A percentile compares a stretch with the other conserved stretches of the same genome.
phyloP scores from a whole-genome alignment of 1,140 invertebrate species.

The Heliconius hermathena region DNA sequence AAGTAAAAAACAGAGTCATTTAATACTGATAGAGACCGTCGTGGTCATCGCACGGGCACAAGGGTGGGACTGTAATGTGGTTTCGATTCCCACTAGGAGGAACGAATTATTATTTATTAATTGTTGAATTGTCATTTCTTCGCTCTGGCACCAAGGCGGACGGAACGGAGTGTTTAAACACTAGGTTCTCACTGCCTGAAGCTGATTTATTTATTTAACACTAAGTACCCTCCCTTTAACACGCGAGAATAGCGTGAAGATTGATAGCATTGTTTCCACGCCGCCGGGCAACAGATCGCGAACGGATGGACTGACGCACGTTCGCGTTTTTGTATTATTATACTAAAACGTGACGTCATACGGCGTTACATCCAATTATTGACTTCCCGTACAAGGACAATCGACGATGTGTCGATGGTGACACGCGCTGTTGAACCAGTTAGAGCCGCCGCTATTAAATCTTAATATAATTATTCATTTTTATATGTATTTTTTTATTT shows the following conservation, averaged over 20 bases:
- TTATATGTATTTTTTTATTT: not conserved
- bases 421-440: not conserved
- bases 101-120: too few species aligned
- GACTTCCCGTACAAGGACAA: constrained; percentile 11
- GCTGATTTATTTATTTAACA: not conserved
- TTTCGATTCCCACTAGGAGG: too few species aligned
- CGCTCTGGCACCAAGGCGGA: too few species aligned
- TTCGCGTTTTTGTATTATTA: constrained; percentile 11
- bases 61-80: too few species aligned
- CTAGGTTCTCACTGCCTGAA: too few species aligned
- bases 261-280: constrained; percentile 7
- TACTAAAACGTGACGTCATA: constrained; percentile 12
- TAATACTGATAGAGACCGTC: too few species aligned
- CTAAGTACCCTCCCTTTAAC: not conserved
- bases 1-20: too few species aligned
- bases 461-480: not conserved
- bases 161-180: too few species aligned
- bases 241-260: not conserved
- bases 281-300: not conserved
- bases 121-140: too few species aligned
- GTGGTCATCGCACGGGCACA: too few species aligned
- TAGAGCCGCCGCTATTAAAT: not conserved
- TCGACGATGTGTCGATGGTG: not conserved
- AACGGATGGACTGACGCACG: not conserved
- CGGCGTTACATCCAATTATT: constrained; percentile 6